Percentiles rank a stretch among this genome's conserved stretches.
Conservation (phyloP, 2,113 vertebrate species). For the Zosterops lateralis region DNA sequence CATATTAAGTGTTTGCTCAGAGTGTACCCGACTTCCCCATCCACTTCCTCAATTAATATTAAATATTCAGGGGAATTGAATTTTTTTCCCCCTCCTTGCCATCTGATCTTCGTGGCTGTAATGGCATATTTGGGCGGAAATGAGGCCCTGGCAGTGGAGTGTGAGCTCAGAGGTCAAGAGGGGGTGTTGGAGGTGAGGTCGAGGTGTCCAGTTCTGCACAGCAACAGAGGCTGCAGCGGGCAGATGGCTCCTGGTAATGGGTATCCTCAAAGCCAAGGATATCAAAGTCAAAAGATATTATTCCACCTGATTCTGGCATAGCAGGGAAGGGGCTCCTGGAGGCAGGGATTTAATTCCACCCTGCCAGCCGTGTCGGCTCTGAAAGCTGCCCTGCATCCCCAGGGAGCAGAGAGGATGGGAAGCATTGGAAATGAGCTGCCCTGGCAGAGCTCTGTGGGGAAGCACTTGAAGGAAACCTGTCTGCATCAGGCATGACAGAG, state of each 20-base stretch:
- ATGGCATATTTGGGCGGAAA: neutral
- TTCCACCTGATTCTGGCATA: neutral
- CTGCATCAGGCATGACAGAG: neutral
- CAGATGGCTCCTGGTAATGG: neutral
- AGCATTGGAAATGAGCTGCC: neutral
- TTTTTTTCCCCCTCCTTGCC: neutral
- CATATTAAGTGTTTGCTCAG: slow-evolving; percentile 24
- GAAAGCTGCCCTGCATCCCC: neutral
- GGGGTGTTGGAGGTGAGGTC: neutral
- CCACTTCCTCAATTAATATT: slow-evolving; percentile 44
- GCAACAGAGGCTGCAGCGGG: neutral
- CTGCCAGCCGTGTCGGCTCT: accelerated
- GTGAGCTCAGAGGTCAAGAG: neutral
- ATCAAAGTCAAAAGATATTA: neutral
- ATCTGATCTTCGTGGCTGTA: neutral
- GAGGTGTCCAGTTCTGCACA: neutral
- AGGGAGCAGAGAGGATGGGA: neutral
- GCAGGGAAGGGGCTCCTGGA: neutral
- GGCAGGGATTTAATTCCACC: neutral
- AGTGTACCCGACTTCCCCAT: slow-evolving; percentile 28
- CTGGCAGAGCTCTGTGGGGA: neutral
- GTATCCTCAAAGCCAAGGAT: neutral
- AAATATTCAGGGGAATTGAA: slow-evolving; percentile 17
- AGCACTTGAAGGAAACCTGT: neutral
- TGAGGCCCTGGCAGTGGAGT: neutral